phyloP scores from a whole-genome alignment of 2,113 vertebrate species.

The Rana temporaria region DNA sequence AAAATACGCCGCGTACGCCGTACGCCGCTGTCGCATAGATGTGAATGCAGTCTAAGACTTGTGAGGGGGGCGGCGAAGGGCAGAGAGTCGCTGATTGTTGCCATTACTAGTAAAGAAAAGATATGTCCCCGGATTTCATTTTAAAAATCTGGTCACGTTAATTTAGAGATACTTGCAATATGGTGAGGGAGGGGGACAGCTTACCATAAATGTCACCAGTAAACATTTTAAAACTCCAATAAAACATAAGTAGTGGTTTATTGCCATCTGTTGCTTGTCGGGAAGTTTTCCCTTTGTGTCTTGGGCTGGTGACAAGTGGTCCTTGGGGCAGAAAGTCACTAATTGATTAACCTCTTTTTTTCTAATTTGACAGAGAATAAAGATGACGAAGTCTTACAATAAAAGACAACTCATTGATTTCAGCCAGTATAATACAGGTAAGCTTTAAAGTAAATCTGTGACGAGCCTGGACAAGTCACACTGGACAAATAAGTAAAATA shows the following conservation, averaged over 20 bases:
- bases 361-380: neutral
- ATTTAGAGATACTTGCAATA: neutral
- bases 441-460: neutral
- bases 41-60: too few species aligned
- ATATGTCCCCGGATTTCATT: too few species aligned
- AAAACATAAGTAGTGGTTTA: neutral
- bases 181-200: neutral
- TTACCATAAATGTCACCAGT: neutral
- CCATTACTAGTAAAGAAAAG: too few species aligned
- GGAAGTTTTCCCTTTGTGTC: neutral
- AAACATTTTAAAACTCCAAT: neutral
- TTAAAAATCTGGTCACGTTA: too few species aligned
- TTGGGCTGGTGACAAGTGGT: neutral
- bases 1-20: too few species aligned
- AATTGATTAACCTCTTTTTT: neutral
- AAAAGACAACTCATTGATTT: conserved; percentile 13
- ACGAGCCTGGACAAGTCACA: neutral
- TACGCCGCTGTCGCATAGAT: too few species aligned
- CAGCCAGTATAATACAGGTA: conserved; percentile 22
- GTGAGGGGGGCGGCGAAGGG: too few species aligned
- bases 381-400: conserved; percentile 23
- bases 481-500: too few species aligned
- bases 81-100: too few species aligned
- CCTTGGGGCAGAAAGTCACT: neutral
- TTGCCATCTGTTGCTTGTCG: neutral